Conservation (phyloP, 2,797 vertebrate species). For the Philypnodon macrostomus region DNA sequence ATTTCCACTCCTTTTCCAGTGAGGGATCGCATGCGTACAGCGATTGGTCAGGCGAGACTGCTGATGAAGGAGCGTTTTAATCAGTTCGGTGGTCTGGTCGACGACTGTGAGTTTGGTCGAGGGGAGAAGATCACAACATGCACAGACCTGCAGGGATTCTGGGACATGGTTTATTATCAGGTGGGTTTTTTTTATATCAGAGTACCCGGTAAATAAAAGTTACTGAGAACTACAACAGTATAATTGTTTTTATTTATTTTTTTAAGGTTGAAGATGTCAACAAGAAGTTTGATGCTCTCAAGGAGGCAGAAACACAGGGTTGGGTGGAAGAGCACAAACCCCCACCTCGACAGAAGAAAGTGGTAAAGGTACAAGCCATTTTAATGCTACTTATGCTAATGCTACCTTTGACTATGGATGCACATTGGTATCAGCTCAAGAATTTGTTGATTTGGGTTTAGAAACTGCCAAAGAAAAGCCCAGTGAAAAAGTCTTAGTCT, state of each 20-base stretch:
- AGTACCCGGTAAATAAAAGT: neutral
- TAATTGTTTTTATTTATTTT: neutral
- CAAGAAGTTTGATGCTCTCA: conserved; percentile 85
- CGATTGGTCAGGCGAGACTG: conserved; percentile 88
- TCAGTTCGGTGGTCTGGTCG: conserved; percentile 88
- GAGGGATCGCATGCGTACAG: conserved; percentile 85
- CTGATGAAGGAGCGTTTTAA: conserved; percentile 90
- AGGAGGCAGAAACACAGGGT: conserved; percentile 78
- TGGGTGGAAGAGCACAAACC: conserved; percentile 80
- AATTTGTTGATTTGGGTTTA: no score
- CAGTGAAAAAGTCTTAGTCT: no score
- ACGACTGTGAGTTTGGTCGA: conserved; percentile 86
- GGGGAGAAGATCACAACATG: conserved; percentile 88
- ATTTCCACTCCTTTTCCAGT: conserved; percentile 62
- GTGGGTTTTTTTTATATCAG: conserved; percentile 50
- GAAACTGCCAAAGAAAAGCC: no score
- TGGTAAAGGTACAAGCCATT: conserved; percentile 75
- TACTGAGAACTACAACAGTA: rapidly evolving
- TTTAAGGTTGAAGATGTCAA: conserved; percentile 87
- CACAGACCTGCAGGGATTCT: conserved; percentile 92
- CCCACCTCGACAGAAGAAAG: conserved; percentile 65
- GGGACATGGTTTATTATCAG: conserved; percentile 97
- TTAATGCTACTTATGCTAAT: neutral
- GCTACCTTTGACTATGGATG: no score
- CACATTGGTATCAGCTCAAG: no score